Conservation (phyloP, 2,888 invertebrate genomes). For the Smittia sp. region DNA sequence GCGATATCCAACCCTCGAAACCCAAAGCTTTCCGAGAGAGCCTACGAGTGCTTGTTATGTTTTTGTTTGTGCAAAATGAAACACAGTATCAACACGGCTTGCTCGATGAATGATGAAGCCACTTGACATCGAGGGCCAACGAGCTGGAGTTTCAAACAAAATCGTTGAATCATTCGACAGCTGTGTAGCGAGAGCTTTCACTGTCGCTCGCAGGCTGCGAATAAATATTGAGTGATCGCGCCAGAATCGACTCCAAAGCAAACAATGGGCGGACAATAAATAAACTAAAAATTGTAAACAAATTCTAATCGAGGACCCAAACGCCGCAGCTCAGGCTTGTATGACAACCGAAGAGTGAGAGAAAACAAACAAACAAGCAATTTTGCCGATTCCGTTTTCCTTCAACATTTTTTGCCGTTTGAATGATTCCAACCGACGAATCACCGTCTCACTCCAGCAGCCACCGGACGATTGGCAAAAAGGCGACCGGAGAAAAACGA, state of each 20-base stretch:
- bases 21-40: no score
- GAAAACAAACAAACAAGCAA: background rate
- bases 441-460: background rate
- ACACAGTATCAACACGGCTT: background rate
- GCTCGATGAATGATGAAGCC: background rate
- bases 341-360: background rate
- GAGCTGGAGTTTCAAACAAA: background rate
- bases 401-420: background rate
- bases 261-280: background rate
- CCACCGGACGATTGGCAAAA: background rate
- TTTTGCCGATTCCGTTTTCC: background rate
- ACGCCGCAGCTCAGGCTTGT: no score
- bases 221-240: background rate
- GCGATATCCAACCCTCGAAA: background rate
- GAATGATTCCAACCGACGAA: slow-evolving; percentile 6
- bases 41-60: background rate
- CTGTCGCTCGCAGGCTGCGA: background rate
- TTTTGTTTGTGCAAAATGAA: background rate
- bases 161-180: background rate
- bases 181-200: background rate
- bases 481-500: background rate
- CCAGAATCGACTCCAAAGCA: background rate
- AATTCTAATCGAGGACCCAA: no score
- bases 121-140: background rate
- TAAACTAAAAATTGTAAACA: slow-evolving; percentile 24